Evolutionary conservation across 2,113 vertebrate species (phyloP).

Genomic region (Laticauda colubrina): DNA sequence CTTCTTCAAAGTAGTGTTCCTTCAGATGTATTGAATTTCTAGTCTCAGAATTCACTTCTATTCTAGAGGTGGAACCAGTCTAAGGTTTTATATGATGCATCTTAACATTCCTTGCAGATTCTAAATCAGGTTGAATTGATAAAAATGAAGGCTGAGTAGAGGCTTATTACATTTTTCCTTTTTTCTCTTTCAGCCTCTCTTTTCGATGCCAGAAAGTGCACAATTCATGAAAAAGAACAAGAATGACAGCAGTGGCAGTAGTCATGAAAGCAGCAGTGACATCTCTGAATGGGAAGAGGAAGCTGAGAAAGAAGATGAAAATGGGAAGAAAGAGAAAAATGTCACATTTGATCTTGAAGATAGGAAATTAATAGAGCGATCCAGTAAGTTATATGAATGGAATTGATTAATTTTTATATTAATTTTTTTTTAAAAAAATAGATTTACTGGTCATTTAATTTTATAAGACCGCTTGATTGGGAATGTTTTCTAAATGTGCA

Average conservation of each 20-base stretch:
- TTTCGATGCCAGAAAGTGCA: slow-evolving; percentile 89
- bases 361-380: slow-evolving; percentile 80
- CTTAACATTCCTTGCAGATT: not conserved
- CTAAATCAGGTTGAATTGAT: not conserved
- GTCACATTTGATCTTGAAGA: slow-evolving; percentile 80
- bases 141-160: not conserved
- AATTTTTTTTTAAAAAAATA: fast-evolving
- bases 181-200: slow-evolving; percentile 75
- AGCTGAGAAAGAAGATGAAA: slow-evolving; percentile 70
- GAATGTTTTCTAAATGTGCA: not conserved
- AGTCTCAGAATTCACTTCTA: not conserved
- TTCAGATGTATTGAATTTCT: not conserved
- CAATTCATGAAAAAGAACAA: slow-evolving; percentile 75
- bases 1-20: not conserved
- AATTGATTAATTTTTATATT: not conserved
- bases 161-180: not conserved
- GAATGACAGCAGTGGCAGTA: slow-evolving; percentile 75
- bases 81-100: not conserved
- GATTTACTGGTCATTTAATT: not conserved
- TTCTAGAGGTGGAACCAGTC: not conserved
- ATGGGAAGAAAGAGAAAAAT: slow-evolving; percentile 80
- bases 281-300: slow-evolving; percentile 77
- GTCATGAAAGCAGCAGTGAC: slow-evolving; percentile 76
- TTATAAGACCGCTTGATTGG: not conserved
- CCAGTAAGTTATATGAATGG: slow-evolving; percentile 74